A percentile compares a stretch with the other conserved stretches of the same genome.
phyloP scores from a whole-genome alignment of 2,797 vertebrate genomes.

The Gambusia yucatana region DNA sequence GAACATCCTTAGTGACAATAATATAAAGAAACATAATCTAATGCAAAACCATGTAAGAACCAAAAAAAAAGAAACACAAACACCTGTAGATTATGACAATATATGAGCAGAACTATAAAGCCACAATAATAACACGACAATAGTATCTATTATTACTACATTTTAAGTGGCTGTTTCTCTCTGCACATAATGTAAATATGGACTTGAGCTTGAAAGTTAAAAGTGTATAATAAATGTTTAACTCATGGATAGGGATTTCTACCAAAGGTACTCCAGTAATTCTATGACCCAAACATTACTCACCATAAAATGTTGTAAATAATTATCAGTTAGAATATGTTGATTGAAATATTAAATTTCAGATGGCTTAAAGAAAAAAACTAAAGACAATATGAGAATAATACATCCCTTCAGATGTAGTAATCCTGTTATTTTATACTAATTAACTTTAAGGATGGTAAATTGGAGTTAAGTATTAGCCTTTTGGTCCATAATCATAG shows the following conservation, averaged over 20 bases:
- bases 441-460: no score
- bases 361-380: no score
- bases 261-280: no score
- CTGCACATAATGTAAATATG: no score
- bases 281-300: background rate
- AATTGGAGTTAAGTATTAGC: no score
- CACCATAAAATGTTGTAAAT: background rate
- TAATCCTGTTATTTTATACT: no score
- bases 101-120: background rate
- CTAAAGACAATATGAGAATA: no score
- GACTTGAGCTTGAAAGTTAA: background rate
- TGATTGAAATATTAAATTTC: no score
- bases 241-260: background rate
- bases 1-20: background rate
- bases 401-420: no score
- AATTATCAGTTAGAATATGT: no score
- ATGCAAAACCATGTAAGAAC: background rate
- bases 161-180: background rate
- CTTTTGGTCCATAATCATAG: no score
- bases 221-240: background rate
- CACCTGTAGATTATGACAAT: background rate
- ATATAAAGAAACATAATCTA: background rate
- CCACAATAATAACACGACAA: background rate
- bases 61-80: background rate
- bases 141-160: background rate